Base-by-base conservation (phyloP, 2,797 vertebrate genomes). In the Mionectes olivaceus region DNA sequence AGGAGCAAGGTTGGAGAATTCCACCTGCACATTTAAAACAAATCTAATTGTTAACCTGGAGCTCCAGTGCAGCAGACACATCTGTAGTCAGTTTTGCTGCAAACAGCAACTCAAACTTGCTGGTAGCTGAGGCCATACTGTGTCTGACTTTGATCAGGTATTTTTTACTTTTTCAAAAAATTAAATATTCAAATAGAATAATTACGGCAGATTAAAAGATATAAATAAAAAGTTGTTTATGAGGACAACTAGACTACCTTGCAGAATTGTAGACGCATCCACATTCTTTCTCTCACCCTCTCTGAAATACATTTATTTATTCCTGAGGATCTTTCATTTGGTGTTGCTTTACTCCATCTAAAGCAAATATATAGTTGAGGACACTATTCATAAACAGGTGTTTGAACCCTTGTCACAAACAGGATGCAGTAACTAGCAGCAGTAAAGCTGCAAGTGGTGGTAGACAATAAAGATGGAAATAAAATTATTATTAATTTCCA, bases 81-180 rank as follows among this genome's bases (percentile, higher is more conserved):
- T 37, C 32, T 32, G 19, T 30, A 23, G 28, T 7, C 35, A 60
- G 41, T 49, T 74, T 69, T 79, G 8, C 3, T 15, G 28, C 30
- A 37, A 60, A 41, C 53, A 46, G 75, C 30, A 65, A 16, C n/a
- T 56, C 4, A 28, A 25, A 28, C 19, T 37, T 60, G 21, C 13
- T 37, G 35, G 28, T 6, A 43, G 47, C 10, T 0, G 1, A 53
- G 19, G 22, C 3, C n/a, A 21, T 25, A 3, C 5, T 59, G 15
- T 24, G 13, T 2, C 4, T 59, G 13, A 11, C 19, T 61, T 80
- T 37, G 18, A 0, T 14, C 32, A 10, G 47, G 7, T 19, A 11
- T 22, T 15, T 8, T 24, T 24, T 19, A 21, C 15, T 41, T 39
- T 84, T 76, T 11, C 17, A 52, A 52, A 52, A 30, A 88, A 27